phyloP scores from a whole-genome alignment of 2,797 vertebrate species.

The Capromys pilorides region DNA sequence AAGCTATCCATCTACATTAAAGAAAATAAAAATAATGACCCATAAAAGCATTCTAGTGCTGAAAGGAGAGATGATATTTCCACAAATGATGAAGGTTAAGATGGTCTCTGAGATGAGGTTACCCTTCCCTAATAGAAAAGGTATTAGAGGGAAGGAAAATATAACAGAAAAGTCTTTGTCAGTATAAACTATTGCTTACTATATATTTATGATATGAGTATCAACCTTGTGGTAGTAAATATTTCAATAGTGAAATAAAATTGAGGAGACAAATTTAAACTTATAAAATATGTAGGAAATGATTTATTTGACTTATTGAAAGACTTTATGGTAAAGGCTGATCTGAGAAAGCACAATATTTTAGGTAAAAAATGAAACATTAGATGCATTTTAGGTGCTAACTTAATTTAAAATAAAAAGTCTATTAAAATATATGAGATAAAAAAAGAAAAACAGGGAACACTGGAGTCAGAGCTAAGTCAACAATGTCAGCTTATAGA shows the following conservation, averaged over 20 bases:
- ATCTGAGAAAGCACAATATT: neutral
- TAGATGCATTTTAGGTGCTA: neutral
- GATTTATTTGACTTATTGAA: neutral
- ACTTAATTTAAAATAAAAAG: neutral
- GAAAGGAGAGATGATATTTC: neutral
- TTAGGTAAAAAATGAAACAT: neutral
- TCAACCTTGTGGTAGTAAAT: neutral
- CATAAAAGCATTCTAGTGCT: neutral
- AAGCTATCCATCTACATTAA: neutral
- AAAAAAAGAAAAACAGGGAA: neutral
- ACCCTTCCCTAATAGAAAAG: neutral
- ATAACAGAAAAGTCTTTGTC: neutral
- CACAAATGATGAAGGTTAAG: neutral
- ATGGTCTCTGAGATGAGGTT: neutral
- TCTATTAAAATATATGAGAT: neutral
- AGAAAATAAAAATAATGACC: neutral
- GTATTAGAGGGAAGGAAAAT: neutral
- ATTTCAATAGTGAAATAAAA: neutral
- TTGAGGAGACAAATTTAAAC: neutral
- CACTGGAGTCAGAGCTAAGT: neutral
- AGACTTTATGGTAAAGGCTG: neutral
- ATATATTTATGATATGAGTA: neutral
- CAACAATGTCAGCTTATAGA: neutral
- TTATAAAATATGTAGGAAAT: neutral
- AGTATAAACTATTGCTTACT: neutral